Evolutionary conservation across 2,113 vertebrate species (phyloP).

Genomic region (Engraulis encrasicolus): DNA sequence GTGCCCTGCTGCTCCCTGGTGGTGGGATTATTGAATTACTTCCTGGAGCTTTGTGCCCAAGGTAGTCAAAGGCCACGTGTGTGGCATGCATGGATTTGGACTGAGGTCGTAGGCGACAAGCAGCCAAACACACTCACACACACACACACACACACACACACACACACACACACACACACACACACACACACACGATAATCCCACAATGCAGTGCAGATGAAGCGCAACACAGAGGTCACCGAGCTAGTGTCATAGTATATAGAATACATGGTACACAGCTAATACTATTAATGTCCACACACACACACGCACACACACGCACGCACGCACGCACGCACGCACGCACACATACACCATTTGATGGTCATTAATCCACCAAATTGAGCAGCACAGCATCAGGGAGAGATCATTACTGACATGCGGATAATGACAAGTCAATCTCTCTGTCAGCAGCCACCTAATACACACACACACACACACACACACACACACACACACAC

Average conservation of each 20-base stretch:
- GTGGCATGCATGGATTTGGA: neutral
- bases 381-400: slow-evolving; percentile 25
- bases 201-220: too few species aligned
- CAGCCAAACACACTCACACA: too few species aligned
- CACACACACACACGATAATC: too few species aligned
- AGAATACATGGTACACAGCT: neutral
- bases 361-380: slow-evolving; percentile 52
- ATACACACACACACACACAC: too few species aligned
- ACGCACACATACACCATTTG: slow-evolving; percentile 10
- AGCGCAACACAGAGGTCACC: too few species aligned
- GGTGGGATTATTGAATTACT: neutral
- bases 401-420: slow-evolving; percentile 17
- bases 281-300: neutral
- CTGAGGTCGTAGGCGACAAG: too few species aligned
- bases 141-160: too few species aligned
- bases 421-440: slow-evolving; percentile 36
- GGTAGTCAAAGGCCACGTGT: neutral
- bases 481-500: too few species aligned
- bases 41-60: neutral
- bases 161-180: too few species aligned
- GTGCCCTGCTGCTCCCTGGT: neutral
- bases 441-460: slow-evolving; percentile 42
- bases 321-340: neutral
- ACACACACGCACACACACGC: neutral
- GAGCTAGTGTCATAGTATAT: neutral